Evolutionary conservation across 2,888 invertebrate genomes (phyloP), one percentile per base, ranked within the genome.

Genomic region (Aleiodes leptofemur): DNA sequence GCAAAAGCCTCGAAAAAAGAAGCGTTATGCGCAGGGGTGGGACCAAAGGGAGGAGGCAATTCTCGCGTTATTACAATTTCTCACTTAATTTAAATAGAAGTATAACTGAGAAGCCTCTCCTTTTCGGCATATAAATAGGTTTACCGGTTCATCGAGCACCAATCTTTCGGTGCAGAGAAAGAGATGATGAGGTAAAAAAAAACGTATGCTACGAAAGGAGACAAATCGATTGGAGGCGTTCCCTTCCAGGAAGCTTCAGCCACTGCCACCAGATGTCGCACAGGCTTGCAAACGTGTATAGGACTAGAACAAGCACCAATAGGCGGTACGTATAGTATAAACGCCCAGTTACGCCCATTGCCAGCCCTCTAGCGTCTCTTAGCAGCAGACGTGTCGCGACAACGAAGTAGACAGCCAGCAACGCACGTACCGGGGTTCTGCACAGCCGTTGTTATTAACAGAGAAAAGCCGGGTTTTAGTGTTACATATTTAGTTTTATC

Each of bases 331-430:
- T 8, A 1, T 0, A 31, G 3, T 14, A 68, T 51, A 38, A 70
- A 78, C 85, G 81, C 85, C 85, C 79, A 68, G 82, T 69, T 79
- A 83, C 86, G 85, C 86, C 86, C 84, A 82, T 79, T 76, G 83
- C 83, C 84, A 55, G 82, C 84, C 85, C 84, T 83, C 86, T 81
- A 82, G 76, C 77, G 82, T 82, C 80, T 80, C 81, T 82, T 78
- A 82, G 83, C 80, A 84, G 86, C 89, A 89, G 89, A 89, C 86
- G 89, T 81, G 83, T 82, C 86, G 87, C 86, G 87, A 86, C 89
- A 86, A 88, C 86, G 87, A 88, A 86, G 88, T 86, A 87, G 87
- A 87, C 86, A 86, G 85, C 85, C 87, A 85, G 88, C 85, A 82
- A 82, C 82, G 82, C 81, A 83, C 82, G 82, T 82, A 81, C 83